A percentile compares a stretch with the other conserved stretches of the same genome.
Conservation (phyloP, 2,888 invertebrate genomes). For the Schizotus pectinicornis region DNA sequence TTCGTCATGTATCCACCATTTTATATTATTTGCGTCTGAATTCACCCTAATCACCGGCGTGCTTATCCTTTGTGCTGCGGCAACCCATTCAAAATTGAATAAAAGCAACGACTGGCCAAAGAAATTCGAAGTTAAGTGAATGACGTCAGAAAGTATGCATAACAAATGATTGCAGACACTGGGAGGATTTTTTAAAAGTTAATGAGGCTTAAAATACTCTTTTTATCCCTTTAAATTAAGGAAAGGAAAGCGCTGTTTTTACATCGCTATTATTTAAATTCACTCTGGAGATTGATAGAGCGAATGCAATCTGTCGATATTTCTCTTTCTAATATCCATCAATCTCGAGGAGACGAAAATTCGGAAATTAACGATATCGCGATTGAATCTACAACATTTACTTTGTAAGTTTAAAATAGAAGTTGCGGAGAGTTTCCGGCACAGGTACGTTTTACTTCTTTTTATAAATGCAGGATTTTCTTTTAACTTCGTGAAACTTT, state of each 20-base stretch:
- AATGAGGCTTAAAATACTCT: slow-evolving; percentile 43
- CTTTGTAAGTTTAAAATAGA: no score
- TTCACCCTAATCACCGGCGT: slow-evolving; percentile 40
- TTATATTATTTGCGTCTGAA: slow-evolving; percentile 29
- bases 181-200: slow-evolving; percentile 37
- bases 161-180: slow-evolving; percentile 40
- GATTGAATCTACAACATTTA: no score
- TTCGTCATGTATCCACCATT: slow-evolving; percentile 26
- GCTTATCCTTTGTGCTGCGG: slow-evolving; percentile 38
- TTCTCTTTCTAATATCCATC: no score
- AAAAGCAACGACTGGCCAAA: slow-evolving; percentile 38
- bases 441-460: no score
- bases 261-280: no score
- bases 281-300: no score
- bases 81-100: slow-evolving; percentile 39
- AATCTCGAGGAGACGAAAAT: no score
- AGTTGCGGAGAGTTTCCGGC: no score
- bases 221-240: slow-evolving; percentile 35
- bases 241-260: slow-evolving; percentile 22
- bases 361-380: no score
- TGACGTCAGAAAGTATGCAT: slow-evolving; percentile 39
- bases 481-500: no score
- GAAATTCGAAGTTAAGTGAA: slow-evolving; percentile 38
- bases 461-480: no score
- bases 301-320: no score